Percentiles rank a stretch among this genome's conserved stretches.
Evolutionary conservation across 2,888 invertebrate genomes (phyloP).

Genomic region (Crioceris asparagi): DNA sequence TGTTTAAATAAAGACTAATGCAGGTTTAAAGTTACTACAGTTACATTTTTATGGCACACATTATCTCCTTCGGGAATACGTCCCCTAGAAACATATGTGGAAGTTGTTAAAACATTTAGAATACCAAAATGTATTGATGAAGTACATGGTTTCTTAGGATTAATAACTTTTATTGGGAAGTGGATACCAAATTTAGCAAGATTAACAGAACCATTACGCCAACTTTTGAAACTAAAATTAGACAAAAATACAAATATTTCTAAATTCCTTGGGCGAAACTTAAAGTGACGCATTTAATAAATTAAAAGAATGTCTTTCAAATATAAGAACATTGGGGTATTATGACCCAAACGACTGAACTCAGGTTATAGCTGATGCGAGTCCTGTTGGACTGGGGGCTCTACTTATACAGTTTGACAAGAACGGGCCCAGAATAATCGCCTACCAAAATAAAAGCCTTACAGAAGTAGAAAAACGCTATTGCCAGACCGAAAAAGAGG

Average conservation of each 20-base stretch:
- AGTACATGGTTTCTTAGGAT: slow-evolving; percentile 5
- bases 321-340: slow-evolving; percentile 17
- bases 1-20: slow-evolving; percentile 6
- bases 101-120: slow-evolving; percentile 5
- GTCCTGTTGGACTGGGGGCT: slow-evolving; percentile 22
- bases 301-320: slow-evolving; percentile 7
- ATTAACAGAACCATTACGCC: slow-evolving; percentile 9
- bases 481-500: slow-evolving; percentile 30
- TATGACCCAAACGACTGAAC: slow-evolving; percentile 18
- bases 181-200: slow-evolving; percentile 12
- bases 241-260: slow-evolving; percentile 9
- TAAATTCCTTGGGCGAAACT: no score
- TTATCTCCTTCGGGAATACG: slow-evolving; percentile 2
- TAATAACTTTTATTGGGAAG: slow-evolving; percentile 4
- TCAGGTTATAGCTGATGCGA: slow-evolving; percentile 24
- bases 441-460: slow-evolving; percentile 22
- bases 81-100: slow-evolving; percentile 5
- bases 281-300: no score
- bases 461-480: slow-evolving; percentile 22
- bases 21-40: slow-evolving; percentile 1
- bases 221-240: slow-evolving; percentile 7
- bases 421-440: slow-evolving; percentile 17
- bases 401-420: slow-evolving; percentile 20
- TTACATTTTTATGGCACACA: slow-evolving; percentile 4
- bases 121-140: slow-evolving; percentile 1